Evolutionary conservation across 2,888 invertebrate species (phyloP).

Genomic region (Reticulitermes lucifugus): DNA sequence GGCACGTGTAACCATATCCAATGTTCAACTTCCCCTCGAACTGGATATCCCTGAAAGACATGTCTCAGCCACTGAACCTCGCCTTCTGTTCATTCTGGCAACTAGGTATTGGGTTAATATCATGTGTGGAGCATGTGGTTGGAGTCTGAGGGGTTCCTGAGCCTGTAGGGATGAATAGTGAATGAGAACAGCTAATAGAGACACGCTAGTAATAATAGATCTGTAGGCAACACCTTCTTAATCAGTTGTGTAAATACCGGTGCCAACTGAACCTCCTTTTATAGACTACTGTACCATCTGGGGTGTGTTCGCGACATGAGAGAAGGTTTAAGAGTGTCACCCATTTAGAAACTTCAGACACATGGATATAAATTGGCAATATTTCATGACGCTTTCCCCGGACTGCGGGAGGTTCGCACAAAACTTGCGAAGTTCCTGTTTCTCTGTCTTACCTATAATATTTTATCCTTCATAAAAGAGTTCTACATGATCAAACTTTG

Average conservation of each 20-base stretch:
- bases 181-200: constrained; percentile 30
- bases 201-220: constrained; percentile 34
- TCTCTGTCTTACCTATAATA: no score
- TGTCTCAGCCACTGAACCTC: not conserved
- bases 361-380: no score
- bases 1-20: no score
- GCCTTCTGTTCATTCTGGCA: not conserved
- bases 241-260: constrained; percentile 33
- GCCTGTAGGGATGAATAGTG: constrained; percentile 26
- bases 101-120: constrained; percentile 38
- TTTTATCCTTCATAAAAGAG: no score
- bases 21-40: no score
- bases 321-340: no score
- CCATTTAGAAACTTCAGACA: no score
- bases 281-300: not conserved
- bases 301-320: not conserved
- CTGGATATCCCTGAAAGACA: constrained; percentile 12
- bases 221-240: constrained; percentile 28
- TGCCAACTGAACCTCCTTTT: not conserved
- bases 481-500: no score
- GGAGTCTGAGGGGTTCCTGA: not conserved
- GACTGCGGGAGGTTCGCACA: no score
- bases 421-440: no score
- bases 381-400: no score
- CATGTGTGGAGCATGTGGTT: constrained; percentile 35